A percentile compares a stretch with the other conserved stretches of the same genome.
These are phyloP conservation scores for Trachemys scripta DNA, from an alignment of 2,113 vertebrate species.

Conservation along the genomic window DNA sequence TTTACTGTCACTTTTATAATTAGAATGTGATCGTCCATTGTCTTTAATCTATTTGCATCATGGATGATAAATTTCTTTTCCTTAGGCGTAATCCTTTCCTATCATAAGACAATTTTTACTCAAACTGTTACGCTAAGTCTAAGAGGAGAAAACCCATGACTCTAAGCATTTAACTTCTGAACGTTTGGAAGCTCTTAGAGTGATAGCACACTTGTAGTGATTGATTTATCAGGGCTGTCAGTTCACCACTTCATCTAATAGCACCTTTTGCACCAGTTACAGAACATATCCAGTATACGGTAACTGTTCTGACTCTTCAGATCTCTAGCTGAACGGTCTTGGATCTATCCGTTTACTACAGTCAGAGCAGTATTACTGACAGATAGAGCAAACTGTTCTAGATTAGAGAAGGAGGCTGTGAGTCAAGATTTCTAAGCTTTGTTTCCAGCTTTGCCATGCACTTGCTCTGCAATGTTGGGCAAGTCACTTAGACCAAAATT, in stretches of 20 bases:
- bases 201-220: not conserved
- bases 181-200: not conserved
- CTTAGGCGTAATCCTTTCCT: conserved; percentile 63
- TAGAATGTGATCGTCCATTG: conserved; percentile 69
- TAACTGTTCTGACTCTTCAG: conserved; percentile 10
- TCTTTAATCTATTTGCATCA: conserved; percentile 74
- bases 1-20: conserved; percentile 75
- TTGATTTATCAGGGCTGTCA: not conserved
- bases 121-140: not conserved
- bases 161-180: conserved; percentile 32
- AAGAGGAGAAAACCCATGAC: not conserved
- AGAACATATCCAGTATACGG: not conserved
- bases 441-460: not conserved
- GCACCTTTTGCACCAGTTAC: not conserved
- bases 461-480: not conserved
- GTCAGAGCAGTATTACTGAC: not conserved
- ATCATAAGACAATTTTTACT: conserved; percentile 55
- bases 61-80: conserved; percentile 70
- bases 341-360: not conserved
- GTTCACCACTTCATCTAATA: not conserved
- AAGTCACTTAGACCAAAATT: not conserved
- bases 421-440: not conserved
- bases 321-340: not conserved
- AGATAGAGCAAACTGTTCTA: not conserved
- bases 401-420: not conserved